A percentile compares a stretch with the other conserved stretches of the same genome.
These are phyloP conservation scores for Harlomillsia oculata DNA, from an alignment of 1,140 invertebrate genomes.

Conservation along the genomic window DNA sequence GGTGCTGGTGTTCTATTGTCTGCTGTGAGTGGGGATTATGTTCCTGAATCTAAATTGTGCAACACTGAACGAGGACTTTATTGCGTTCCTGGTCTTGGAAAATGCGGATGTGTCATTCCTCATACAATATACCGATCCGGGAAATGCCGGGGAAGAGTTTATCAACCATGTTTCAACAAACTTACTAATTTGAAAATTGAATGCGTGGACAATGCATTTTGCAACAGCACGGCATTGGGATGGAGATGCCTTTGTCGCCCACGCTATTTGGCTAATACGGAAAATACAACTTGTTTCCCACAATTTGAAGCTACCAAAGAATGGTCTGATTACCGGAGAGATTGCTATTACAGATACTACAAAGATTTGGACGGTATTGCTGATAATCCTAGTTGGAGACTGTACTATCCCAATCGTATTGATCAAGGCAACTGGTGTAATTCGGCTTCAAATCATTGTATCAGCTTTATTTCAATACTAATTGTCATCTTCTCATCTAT, in stretches of 20 bases:
- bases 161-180: slow-evolving; percentile 1
- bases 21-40: too few species aligned
- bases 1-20: neutral
- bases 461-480: neutral
- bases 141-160: slow-evolving; percentile 24
- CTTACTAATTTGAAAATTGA: slow-evolving; percentile 14
- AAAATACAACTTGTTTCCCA: slow-evolving; percentile 15
- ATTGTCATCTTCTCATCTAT: neutral
- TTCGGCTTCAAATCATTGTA: neutral
- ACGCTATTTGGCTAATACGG: slow-evolving; percentile 11
- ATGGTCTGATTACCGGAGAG: neutral
- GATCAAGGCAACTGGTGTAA: neutral
- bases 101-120: slow-evolving; percentile 21
- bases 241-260: slow-evolving; percentile 11
- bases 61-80: slow-evolving; percentile 13
- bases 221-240: slow-evolving; percentile 3
- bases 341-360: neutral
- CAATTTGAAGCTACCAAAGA: neutral
- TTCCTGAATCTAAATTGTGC: slow-evolving; percentile 15
- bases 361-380: neutral
- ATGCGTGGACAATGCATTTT: slow-evolving; percentile 22
- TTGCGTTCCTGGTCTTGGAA: slow-evolving; percentile 22
- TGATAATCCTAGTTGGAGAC: neutral
- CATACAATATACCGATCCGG: slow-evolving; percentile 22
- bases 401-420: neutral